Evolutionary conservation across 1,140 invertebrate species (phyloP), one percentile per base, ranked within the genome.

Genomic region (Drosophila teissieri): DNA sequence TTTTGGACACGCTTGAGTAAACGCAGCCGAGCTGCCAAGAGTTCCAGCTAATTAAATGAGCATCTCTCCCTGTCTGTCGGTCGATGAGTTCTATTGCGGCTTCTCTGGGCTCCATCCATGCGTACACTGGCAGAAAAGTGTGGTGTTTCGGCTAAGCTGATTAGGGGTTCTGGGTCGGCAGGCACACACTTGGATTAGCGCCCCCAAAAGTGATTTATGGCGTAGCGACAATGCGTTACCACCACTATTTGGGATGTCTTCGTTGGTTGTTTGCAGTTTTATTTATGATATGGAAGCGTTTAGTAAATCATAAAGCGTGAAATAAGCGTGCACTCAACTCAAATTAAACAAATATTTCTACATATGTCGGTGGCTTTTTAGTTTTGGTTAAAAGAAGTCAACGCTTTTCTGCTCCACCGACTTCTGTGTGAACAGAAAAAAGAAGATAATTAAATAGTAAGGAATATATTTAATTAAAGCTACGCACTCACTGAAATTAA

Each of bases 1-100:
- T 86, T 75, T 76, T 69, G 57, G 79, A 76, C 72, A 77, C 67
- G 79, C 84, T 89, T 83, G 70, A 88, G 83, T 62, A 73, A 88
- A 49, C 63, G 61, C 64, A n/a, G 42, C 12, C 42, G 49, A 65
- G 27, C 52, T 31, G 44, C 42, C 48, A 53, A 70, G 64, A 81
- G 62, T 55, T 68, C 48, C 42, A 73, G 67, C 83, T 83, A 83
- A 88, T 88, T 88, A 83, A 88, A 83, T 79, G 53, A 70, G 64
- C 48, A 70, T 63, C 61, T 63, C 69, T 67, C 17, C 34, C 69
- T 67, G 15, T 36, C 49, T 44, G 37, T 31, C 7, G 31, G 19
- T 63, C 40, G 68, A 34, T 58, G 55, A 22, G 39, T 61, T 72
- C 67, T 74, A 31, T 40, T 44, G 78, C 64, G 49, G 73, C 73